These are phyloP conservation scores for Noctua fimbriata DNA, from an alignment of 2,888 invertebrate genomes.

Conservation along the genomic window DNA sequence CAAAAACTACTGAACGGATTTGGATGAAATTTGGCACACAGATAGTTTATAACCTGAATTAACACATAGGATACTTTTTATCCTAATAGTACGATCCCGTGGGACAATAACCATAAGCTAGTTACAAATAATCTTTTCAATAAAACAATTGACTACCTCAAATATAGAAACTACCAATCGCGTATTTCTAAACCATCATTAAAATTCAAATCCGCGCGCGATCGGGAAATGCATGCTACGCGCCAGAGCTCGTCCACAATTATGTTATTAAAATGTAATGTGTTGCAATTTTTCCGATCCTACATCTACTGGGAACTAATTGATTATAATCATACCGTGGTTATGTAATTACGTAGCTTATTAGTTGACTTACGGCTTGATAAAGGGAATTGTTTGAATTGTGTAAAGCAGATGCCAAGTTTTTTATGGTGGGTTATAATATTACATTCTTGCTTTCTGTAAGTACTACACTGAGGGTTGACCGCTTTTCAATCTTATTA, in stretches of 20 bases:
- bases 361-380: conserved; percentile 31
- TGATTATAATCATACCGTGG: conserved; percentile 61
- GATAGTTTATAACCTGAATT: too few relatives aligned
- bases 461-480: too few relatives aligned
- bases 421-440: conserved; percentile 27
- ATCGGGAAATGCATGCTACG: conserved; percentile 22
- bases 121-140: background rate
- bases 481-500: too few relatives aligned
- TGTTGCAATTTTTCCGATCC: conserved; percentile 70
- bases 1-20: too few relatives aligned
- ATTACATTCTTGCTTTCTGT: conserved; percentile 7
- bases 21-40: too few relatives aligned
- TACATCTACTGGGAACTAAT: conserved; percentile 58
- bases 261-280: conserved; percentile 70
- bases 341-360: conserved; percentile 51
- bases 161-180: background rate
- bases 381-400: conserved; percentile 46
- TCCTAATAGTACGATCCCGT: too few relatives aligned
- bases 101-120: too few relatives aligned
- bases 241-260: conserved; percentile 55
- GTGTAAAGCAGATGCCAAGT: conserved; percentile 15
- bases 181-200: conserved; percentile 7
- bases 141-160: background rate
- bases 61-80: too few relatives aligned
- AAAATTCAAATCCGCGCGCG: background rate